Conservation (phyloP, 2,113 vertebrate species). For the Clarias magur region DNA sequence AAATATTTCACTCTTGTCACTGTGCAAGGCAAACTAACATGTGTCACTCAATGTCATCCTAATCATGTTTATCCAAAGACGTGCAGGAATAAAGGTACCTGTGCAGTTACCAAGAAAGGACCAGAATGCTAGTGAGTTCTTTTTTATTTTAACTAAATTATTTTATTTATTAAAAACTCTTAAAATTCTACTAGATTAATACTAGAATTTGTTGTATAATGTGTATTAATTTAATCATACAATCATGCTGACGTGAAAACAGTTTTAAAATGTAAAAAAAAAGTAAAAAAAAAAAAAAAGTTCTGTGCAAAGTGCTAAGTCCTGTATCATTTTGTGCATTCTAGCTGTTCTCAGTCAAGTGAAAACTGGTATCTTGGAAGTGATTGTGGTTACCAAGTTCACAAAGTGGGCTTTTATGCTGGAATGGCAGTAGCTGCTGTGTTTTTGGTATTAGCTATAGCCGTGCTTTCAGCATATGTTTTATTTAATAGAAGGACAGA, state of each 20-base stretch:
- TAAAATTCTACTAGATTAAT: background rate
- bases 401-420: constrained; percentile 53
- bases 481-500: constrained; percentile 23
- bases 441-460: constrained; percentile 34
- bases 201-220: background rate
- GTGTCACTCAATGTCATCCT: constrained; percentile 36
- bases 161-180: background rate
- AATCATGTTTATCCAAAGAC: background rate
- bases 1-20: background rate
- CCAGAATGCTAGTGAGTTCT: constrained; percentile 47
- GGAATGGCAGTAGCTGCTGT: constrained; percentile 36
- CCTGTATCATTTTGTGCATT: background rate
- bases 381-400: constrained; percentile 40
- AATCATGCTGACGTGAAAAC: background rate
- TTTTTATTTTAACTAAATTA: background rate
- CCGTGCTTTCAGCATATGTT: constrained; percentile 42
- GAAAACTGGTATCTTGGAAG: constrained; percentile 52
- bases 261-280: background rate
- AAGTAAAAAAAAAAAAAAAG: background rate
- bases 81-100: constrained; percentile 40
- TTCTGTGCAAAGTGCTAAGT: background rate
- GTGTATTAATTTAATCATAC: background rate
- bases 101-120: constrained; percentile 33
- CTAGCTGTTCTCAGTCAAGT: constrained; percentile 34
- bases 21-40: constrained; percentile 7